Evolutionary conservation across 2,888 invertebrate species (phyloP).

Genomic region (Andrena marginata): DNA sequence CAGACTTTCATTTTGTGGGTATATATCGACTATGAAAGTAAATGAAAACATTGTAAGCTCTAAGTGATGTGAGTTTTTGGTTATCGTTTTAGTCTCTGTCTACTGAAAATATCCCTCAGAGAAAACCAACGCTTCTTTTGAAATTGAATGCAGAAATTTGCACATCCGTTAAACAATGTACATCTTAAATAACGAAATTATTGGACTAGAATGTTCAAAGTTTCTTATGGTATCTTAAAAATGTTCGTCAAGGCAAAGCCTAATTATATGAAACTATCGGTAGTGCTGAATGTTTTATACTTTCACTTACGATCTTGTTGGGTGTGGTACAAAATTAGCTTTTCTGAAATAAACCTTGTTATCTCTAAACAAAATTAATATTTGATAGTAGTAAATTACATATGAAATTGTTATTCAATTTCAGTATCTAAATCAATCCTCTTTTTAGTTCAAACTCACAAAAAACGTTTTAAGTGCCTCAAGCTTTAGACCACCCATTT

Average conservation of each 20-base stretch:
- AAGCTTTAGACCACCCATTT: background rate
- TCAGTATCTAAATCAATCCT: no score
- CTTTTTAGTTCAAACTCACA: no score
- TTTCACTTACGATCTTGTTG: constrained; percentile 21
- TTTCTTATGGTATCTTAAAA: background rate
- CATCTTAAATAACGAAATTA: background rate
- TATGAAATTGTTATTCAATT: no score
- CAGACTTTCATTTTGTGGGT: background rate
- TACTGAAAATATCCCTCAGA: background rate
- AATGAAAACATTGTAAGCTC: background rate
- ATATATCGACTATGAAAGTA: background rate
- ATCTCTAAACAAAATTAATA: no score
- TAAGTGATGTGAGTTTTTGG: background rate
- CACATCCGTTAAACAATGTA: no score
- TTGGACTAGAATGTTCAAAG: background rate
- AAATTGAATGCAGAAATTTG: no score
- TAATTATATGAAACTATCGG: constrained; percentile 12
- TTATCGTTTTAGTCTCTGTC: background rate
- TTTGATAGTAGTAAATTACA: no score
- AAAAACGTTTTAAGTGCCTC: no score
- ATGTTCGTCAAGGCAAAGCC: background rate
- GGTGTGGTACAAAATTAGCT: background rate
- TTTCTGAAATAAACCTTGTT: background rate
- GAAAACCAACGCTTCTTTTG: background rate
- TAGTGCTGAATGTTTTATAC: background rate